Evolutionary conservation across 2,797 vertebrate genomes (phyloP), one percentile per base, ranked within the genome.

Genomic region (Rachycentron canadum): DNA sequence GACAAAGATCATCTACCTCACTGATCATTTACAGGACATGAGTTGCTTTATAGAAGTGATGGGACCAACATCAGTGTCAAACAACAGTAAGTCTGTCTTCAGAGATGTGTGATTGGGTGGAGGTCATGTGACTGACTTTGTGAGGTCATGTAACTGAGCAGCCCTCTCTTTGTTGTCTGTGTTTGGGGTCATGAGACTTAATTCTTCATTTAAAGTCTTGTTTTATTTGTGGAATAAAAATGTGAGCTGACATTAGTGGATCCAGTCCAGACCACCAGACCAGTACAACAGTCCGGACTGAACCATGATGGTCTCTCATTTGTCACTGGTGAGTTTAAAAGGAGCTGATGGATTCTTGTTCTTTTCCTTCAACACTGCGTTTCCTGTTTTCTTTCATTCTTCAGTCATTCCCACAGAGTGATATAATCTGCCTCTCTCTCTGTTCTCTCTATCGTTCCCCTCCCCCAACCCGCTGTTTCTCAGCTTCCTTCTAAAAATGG

Each of bases 401-500:
- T 17, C n/a, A 10, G 6, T 30, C 40, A 25, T 30, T 41, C 49
- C 19, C 32, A 28, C 41, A 58, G 3, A 13, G 32, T 56, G 60
- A 73, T 57, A 47, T 64, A 56, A 60, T 47, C 28, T 34, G 49
- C 69, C 40, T n/a, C 53, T 40, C 19, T 23, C 25, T 43, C 26
- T 19, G 0, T 23, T 34, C 26, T 58, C 74, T 66, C 41, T 56
- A 34, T 64, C 32, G 1, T 4, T 81, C 82, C 79, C 75, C 66
- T 79, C 85, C 85, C 83, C 87, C 82, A 67, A 25, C 61, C 52
- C 67, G 62, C 64, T 4, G 43, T 78, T 79, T 83, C 80, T 70
- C 75, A 69, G 76, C 73, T 32, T 86, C 61, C 63, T 71, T 87
- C 90, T 95, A 92, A 90, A 94, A 93, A 91, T 90, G 91, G 93